Evolutionary conservation across 2,113 vertebrate species (phyloP).

Genomic region (Heptranchias perlo): DNA sequence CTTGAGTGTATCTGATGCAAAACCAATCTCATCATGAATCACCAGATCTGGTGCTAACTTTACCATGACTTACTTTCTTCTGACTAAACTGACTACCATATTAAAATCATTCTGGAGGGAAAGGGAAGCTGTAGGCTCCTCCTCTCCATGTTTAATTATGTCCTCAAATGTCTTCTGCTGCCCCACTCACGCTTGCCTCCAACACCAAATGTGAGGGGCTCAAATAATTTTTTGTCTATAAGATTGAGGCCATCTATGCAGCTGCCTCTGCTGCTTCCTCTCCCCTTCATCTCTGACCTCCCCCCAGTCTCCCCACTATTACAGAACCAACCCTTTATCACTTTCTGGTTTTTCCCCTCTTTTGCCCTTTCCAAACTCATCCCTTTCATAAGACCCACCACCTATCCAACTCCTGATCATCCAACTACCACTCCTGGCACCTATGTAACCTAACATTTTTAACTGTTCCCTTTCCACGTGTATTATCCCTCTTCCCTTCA

Average conservation of each 20-base stretch:
- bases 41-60: background rate
- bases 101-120: background rate
- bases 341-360: background rate
- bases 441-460: background rate
- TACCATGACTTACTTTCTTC: background rate
- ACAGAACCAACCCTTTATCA: too few relatives aligned
- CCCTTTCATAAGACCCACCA: background rate
- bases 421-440: background rate
- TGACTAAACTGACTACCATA: background rate
- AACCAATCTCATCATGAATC: background rate
- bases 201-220: background rate
- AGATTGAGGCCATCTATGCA: too few relatives aligned
- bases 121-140: background rate
- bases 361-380: background rate
- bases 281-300: background rate
- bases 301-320: background rate
- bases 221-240: background rate
- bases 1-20: background rate
- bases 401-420: background rate
- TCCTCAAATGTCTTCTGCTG: background rate
- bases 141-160: background rate
- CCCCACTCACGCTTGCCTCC: background rate
- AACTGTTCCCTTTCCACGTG: background rate
- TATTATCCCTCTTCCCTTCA: background rate
- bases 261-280: background rate